Conservation (phyloP, 2,888 invertebrate genomes). For the Lysandra coridon region DNA sequence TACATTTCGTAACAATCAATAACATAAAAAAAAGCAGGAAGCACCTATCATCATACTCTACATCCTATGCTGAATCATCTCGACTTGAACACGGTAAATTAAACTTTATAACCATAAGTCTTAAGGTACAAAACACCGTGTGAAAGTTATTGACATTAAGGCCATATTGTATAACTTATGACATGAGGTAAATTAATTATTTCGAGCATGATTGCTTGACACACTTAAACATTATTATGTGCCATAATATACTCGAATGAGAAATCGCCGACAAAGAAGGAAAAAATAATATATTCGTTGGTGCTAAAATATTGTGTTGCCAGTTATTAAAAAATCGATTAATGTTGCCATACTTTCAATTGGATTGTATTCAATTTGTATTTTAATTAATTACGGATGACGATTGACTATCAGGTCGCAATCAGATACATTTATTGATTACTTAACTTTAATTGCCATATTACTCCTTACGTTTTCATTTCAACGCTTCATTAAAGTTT, state of each 20-base stretch:
- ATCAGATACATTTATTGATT: too few relatives aligned
- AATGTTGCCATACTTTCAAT: not conserved
- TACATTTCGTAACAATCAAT: slow-evolving; percentile 9
- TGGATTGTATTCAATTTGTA: not conserved
- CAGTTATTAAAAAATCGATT: not conserved
- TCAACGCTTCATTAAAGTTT: too few relatives aligned
- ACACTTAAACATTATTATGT: not conserved
- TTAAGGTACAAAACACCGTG: not conserved
- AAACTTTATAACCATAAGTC: not conserved
- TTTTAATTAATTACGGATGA: not conserved
- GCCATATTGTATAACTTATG: slow-evolving; percentile 18
- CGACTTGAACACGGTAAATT: not conserved
- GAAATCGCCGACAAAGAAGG: not conserved
- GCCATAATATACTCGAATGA: not conserved
- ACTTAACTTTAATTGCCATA: too few relatives aligned
- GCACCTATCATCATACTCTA: not conserved
- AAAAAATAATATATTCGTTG: not conserved
- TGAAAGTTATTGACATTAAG: not conserved
- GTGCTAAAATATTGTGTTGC: not conserved
- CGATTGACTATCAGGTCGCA: too few relatives aligned
- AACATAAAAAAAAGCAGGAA: slow-evolving; percentile 10
- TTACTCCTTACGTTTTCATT: too few relatives aligned
- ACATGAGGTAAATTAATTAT: slow-evolving; percentile 18
- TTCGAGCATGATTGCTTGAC: slow-evolving; percentile 19
- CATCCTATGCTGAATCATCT: slow-evolving; percentile 2